A percentile compares a stretch with the other conserved stretches of the same genome.
Evolutionary conservation across 1,140 invertebrate species (phyloP).

Genomic region (Pogonomyrmex barbatus): DNA sequence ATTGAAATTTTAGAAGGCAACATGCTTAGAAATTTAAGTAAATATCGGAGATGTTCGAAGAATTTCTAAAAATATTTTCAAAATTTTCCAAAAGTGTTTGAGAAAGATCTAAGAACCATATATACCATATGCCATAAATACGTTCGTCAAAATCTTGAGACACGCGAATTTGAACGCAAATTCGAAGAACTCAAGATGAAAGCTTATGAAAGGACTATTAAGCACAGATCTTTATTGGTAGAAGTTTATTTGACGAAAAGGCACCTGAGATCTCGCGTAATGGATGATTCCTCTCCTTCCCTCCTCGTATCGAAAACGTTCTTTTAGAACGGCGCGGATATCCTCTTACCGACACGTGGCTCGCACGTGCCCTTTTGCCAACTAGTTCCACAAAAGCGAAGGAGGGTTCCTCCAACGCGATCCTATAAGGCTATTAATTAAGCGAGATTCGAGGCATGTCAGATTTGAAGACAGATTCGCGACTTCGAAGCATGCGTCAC

Average conservation of each 20-base stretch:
- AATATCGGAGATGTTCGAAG: neutral
- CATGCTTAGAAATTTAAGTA: too few species aligned
- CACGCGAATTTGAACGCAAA: too few species aligned
- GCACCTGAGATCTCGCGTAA: slow-evolving; percentile 65
- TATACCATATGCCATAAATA: neutral
- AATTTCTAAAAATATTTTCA: neutral
- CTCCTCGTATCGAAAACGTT: slow-evolving; percentile 54
- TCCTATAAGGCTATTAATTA: slow-evolving; percentile 83
- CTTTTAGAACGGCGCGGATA: slow-evolving; percentile 77
- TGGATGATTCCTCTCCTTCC: slow-evolving; percentile 43
- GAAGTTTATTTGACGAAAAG: slow-evolving; percentile 23
- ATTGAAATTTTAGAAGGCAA: neutral
- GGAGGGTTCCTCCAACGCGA: slow-evolving; percentile 62
- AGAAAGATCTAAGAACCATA: neutral
- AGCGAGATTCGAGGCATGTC: slow-evolving; percentile 83
- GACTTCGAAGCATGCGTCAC: slow-evolving; percentile 57
- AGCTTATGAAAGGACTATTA: neutral
- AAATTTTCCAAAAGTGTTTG: neutral
- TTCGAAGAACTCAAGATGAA: neutral
- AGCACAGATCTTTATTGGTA: neutral
- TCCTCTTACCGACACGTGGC: slow-evolving; percentile 85
- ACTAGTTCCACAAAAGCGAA: slow-evolving; percentile 66
- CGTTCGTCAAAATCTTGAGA: neutral
- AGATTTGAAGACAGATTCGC: slow-evolving; percentile 73
- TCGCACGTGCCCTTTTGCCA: slow-evolving; percentile 81